A percentile compares a stretch with the other conserved stretches of the same genome.
Evolutionary conservation across 2,113 vertebrate genomes (phyloP).

Genomic region (Trichechus manatus): DNA sequence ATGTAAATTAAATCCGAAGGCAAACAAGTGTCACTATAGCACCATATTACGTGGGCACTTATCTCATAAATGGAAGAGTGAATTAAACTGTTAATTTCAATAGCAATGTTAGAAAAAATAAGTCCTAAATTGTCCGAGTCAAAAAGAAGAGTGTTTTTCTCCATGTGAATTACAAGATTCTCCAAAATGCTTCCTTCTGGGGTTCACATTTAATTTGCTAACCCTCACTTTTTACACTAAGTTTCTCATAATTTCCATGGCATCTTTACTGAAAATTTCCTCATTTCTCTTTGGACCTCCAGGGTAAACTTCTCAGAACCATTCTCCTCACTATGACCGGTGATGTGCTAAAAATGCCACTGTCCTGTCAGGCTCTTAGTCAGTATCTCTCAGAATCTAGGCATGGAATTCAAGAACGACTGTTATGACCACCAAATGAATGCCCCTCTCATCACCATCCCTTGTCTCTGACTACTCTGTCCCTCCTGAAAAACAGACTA

Average conservation of each 20-base stretch:
- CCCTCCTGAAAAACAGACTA: not conserved
- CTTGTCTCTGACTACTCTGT: not conserved
- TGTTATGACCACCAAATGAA: accelerated
- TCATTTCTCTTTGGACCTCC: not conserved
- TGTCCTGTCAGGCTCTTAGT: accelerated
- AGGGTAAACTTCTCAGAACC: not conserved
- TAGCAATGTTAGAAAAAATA: conserved; percentile 64
- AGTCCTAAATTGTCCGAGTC: not conserved
- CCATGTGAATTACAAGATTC: conserved; percentile 42
- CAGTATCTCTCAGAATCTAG: not conserved
- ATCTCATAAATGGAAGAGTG: conserved; percentile 75
- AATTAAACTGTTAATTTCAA: conserved; percentile 81
- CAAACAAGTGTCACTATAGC: conserved; percentile 72
- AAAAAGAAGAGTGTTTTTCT: conserved; percentile 47
- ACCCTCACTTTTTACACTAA: not conserved
- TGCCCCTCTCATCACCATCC: accelerated
- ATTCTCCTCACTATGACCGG: not conserved
- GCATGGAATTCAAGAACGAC: not conserved
- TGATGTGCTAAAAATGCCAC: not conserved
- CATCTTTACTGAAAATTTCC: not conserved
- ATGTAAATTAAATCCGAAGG: conserved; percentile 81
- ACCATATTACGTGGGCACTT: conserved; percentile 77
- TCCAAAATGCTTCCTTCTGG: not conserved
- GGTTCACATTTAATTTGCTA: not conserved
- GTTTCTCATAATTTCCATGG: not conserved